Evolutionary conservation across 2,113 vertebrate genomes (phyloP).

Genomic region (Tretioscincus oriximinensis): DNA sequence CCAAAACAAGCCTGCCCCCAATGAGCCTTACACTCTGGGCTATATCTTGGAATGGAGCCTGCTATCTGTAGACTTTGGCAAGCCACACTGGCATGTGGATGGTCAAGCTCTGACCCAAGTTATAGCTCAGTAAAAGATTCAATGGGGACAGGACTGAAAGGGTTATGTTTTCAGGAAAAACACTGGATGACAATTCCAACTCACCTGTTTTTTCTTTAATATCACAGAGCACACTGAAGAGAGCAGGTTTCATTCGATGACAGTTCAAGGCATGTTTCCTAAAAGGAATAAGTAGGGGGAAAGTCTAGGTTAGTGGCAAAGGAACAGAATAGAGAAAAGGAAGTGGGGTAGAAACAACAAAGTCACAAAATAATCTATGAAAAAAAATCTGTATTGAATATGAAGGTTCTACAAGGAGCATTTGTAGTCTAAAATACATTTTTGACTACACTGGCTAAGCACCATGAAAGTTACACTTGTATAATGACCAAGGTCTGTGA

Average conservation of each 20-base stretch:
- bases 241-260: slow-evolving; percentile 90
- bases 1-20: neutral
- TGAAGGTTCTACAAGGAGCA: neutral
- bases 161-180: accelerated
- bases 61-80: no score
- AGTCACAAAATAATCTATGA: neutral
- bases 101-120: no score
- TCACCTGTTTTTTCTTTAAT: slow-evolving; percentile 92
- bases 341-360: accelerated
- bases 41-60: no score
- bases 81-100: no score
- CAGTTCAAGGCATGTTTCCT: slow-evolving; percentile 92
- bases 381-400: neutral
- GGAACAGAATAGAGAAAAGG: neutral
- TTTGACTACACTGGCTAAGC: neutral
- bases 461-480: neutral
- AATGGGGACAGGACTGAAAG: no score
- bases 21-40: no score
- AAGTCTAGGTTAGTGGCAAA: slow-evolving; percentile 16
- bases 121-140: no score
- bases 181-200: slow-evolving; percentile 27
- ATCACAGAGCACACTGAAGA: slow-evolving; percentile 93
- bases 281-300: slow-evolving; percentile 21
- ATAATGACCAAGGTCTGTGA: neutral
- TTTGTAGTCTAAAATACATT: neutral